Evolutionary conservation across 2,888 invertebrate genomes (phyloP).

Genomic region (Idaea biselata): DNA sequence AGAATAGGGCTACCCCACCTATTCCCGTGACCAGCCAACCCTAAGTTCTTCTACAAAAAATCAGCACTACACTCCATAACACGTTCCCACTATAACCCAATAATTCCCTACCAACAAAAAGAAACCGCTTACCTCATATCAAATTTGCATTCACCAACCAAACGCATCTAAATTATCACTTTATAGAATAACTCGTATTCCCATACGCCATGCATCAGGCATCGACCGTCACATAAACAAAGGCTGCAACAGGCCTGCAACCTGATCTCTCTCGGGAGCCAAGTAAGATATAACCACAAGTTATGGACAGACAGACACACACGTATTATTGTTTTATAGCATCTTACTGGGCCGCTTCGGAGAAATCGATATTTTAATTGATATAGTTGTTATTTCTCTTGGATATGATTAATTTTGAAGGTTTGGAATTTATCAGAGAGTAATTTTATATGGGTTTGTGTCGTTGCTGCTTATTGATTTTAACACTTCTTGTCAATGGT

Average conservation of each 20-base stretch:
- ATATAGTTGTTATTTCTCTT: not conserved
- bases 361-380: slow-evolving; percentile 28
- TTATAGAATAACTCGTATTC: not conserved
- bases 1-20: too few relatives aligned
- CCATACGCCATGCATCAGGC: slow-evolving; percentile 19
- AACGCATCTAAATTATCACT: not conserved
- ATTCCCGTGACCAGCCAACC: too few relatives aligned
- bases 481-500: too few relatives aligned
- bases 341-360: slow-evolving; percentile 9
- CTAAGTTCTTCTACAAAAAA: too few relatives aligned
- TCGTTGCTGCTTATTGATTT: not conserved
- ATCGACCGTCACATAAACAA: slow-evolving; percentile 27
- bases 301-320: slow-evolving; percentile 25
- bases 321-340: slow-evolving; percentile 7
- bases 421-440: not conserved
- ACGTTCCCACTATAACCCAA: too few relatives aligned
- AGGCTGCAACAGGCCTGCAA: slow-evolving; percentile 18
- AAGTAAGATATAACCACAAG: slow-evolving; percentile 34
- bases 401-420: not conserved
- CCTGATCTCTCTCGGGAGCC: slow-evolving; percentile 29
- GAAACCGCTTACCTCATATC: not conserved
- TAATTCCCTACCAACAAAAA: not conserved
- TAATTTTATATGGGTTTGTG: not conserved
- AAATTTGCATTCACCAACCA: not conserved
- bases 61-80: too few relatives aligned